These are phyloP conservation scores for Tridacna gigas DNA, from an alignment of 2,888 invertebrate species.

Conservation along the genomic window DNA sequence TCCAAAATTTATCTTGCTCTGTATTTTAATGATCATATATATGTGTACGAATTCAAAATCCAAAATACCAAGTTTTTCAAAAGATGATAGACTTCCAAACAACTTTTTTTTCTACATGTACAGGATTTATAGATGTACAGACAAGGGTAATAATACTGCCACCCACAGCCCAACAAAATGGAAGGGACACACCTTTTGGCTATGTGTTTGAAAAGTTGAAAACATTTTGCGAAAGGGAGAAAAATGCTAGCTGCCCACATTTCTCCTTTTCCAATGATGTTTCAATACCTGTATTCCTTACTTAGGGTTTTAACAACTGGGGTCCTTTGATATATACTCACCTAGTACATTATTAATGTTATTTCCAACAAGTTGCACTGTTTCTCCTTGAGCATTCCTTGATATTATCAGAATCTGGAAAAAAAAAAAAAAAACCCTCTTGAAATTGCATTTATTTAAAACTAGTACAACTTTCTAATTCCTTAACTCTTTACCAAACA, in stretches of 20 bases:
- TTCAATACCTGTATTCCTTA: too few species aligned
- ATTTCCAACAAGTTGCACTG: constrained; percentile 87
- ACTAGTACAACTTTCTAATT: too few species aligned
- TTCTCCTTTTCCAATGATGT: too few species aligned
- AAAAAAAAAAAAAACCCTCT: neutral
- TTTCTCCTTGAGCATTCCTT: constrained; percentile 45
- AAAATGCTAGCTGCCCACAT: too few species aligned
- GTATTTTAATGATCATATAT: too few species aligned
- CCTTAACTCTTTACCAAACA: neutral
- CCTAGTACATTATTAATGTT: constrained; percentile 68
- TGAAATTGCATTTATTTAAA: neutral
- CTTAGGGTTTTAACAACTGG: too few species aligned
- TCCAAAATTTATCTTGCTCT: too few species aligned
- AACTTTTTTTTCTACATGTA: neutral
- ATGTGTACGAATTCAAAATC: too few species aligned
- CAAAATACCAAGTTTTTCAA: too few species aligned
- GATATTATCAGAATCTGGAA: constrained; percentile 41
- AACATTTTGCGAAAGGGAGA: too few species aligned
- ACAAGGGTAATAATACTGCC: neutral
- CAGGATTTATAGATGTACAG: neutral
- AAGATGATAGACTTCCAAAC: neutral
- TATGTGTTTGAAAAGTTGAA: too few species aligned
- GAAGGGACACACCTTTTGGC: too few species aligned
- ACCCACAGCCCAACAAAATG: neutral
- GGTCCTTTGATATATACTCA: constrained; percentile 40